Conservation (phyloP, 2,797 vertebrate species). For the Picus viridis region DNA sequence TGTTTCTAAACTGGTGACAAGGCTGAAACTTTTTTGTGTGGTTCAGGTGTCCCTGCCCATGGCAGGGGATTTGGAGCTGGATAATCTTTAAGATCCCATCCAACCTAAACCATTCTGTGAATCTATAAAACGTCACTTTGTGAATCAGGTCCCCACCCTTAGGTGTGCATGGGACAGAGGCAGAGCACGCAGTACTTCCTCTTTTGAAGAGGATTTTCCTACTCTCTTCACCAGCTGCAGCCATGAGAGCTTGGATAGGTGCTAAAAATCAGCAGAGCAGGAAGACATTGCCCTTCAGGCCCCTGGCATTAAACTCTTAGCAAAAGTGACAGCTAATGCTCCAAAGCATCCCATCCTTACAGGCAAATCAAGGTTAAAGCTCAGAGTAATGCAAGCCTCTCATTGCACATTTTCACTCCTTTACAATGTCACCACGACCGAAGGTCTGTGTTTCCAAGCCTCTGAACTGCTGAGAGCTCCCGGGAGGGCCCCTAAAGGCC, state of each 20-base stretch:
- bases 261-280: background rate
- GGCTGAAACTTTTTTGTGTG: background rate
- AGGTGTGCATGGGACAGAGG: background rate
- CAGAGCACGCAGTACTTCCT: background rate
- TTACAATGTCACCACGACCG: fast-evolving
- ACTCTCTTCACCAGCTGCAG: background rate
- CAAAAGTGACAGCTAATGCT: background rate
- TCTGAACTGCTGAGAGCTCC: fast-evolving
- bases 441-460: fast-evolving
- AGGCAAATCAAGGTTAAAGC: background rate
- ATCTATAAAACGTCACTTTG: background rate
- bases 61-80: no score
- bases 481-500: background rate
- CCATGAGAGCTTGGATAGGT: fast-evolving
- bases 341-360: background rate
- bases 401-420: background rate
- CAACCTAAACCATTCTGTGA: no score
- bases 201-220: background rate
- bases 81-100: no score
- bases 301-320: background rate
- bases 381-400: background rate
- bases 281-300: background rate
- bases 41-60: background rate
- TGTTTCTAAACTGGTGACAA: background rate
- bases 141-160: background rate